A percentile compares a stretch with the other conserved stretches of the same genome.
These are phyloP conservation scores for Pteropus alecto DNA, from an alignment of 2,113 vertebrate species.

Conservation along the genomic window DNA sequence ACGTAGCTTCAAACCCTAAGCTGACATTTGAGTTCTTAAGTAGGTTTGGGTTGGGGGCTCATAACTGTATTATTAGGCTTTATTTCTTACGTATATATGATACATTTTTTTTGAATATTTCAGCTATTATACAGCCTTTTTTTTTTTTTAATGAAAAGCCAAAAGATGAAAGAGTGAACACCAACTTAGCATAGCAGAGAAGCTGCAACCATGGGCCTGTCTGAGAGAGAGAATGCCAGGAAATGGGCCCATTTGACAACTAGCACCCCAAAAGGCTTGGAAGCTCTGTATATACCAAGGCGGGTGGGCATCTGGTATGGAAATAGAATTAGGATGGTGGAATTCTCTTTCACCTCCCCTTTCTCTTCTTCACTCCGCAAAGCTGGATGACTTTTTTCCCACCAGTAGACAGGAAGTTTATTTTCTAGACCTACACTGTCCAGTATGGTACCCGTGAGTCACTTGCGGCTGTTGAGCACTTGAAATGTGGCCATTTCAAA, in stretches of 20 bases:
- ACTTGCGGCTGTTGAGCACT: neutral
- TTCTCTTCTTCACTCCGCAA: neutral
- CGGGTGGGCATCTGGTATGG: neutral
- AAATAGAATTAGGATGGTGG: neutral
- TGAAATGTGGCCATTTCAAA: neutral
- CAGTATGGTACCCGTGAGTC: neutral
- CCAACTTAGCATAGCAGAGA: neutral
- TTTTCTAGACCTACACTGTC: neutral
- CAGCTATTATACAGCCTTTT: neutral
- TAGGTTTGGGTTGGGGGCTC: neutral
- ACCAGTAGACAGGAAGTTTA: neutral
- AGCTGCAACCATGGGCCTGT: neutral
- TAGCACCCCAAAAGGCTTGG: neutral
- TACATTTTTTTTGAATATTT: neutral
- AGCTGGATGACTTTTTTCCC: neutral
- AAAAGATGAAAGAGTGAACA: neutral
- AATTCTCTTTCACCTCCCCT: neutral
- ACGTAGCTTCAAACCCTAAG: no score
- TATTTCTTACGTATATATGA: neutral
- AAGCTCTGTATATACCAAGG: neutral
- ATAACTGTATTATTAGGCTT: neutral
- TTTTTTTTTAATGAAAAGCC: neutral
- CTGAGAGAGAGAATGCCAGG: neutral
- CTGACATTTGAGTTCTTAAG: neutral
- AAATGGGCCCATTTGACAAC: neutral